These are phyloP conservation scores for Chaetorhynchus papuensis DNA, from an alignment of 2,113 vertebrate genomes.

Conservation along the genomic window DNA sequence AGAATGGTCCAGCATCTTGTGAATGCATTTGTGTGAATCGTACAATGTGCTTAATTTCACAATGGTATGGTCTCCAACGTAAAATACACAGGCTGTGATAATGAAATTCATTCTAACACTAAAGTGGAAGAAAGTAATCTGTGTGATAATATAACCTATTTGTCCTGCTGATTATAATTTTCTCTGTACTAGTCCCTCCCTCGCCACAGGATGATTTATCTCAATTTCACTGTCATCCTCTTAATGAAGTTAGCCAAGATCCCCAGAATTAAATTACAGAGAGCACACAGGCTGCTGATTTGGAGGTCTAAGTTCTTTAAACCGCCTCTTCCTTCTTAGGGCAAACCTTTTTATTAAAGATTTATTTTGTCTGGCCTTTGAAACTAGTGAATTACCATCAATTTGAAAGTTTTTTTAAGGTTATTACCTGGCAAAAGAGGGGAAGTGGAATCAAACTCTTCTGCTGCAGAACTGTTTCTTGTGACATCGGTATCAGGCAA, in stretches of 20 bases:
- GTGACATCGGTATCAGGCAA: not conserved
- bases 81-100: not conserved
- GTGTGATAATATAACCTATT: not conserved
- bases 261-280: conserved; percentile 40
- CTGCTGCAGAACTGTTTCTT: not conserved
- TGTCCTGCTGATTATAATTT: not conserved
- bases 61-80: not conserved
- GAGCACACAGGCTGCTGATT: not conserved
- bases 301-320: conserved; percentile 17
- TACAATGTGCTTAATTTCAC: not conserved
- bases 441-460: conserved; percentile 8
- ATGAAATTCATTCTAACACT: not conserved
- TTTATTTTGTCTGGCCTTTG: conserved; percentile 45
- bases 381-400: conserved; percentile 23
- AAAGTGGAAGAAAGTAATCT: not conserved
- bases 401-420: conserved; percentile 40
- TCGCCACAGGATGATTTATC: not conserved
- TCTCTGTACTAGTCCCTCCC: not conserved
- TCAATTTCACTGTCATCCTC: conserved; percentile 16
- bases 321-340: not conserved
- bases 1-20: not conserved
- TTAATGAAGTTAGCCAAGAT: conserved; percentile 45
- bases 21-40: not conserved
- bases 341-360: conserved; percentile 45
- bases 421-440: not conserved